Base-by-base conservation (phyloP, 2,888 invertebrate species). In the Lycophotia porphyrea region DNA sequence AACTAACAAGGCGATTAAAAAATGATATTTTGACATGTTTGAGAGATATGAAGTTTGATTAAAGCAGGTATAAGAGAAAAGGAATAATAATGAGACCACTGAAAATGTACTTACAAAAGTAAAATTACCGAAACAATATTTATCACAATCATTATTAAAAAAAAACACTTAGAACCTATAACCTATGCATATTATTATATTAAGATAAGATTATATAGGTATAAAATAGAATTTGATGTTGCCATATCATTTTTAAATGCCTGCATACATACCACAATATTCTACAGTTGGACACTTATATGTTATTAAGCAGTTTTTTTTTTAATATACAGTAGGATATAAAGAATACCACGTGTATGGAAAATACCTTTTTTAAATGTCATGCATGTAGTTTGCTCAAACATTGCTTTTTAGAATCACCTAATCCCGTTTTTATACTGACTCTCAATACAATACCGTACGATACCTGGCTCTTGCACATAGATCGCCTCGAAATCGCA, bases 51-150 rank as follows among this genome's bases (percentile, higher is more conserved):
- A 55, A 18, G 9, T 77, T 44, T 55, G 11, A 39, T 55, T 31
- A n/a, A 27, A 31, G n/a, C 15, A 39, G 27, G 7, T 66, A 31
- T 31, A 31, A 4, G 18, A 27, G 18, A 15, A 60, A 67, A 63
- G 42, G 0, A 61, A 24, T 64, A 63, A 77, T 47, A 83, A 82
- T 72, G 63, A 84, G 81, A 81, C 85, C 81, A 84, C 82, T 70
- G 81, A 76, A 76, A 84, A 18, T 47, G n/a, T 68, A 74, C 31
- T 65, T 34, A 44, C 36, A 65, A 60, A 71, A 47, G 3, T 49
- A 42, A 84, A 71, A 71, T 63, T 24, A 72, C 47, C 18, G 18
- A 79, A 81, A 72, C 18, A 52, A 73, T 34, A 58, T 69, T 67
- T 80, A 80, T 81, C 69, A 81, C 73, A 84, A 73, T 70, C 34